Evolutionary conservation across 2,888 invertebrate genomes (phyloP), one percentile per base, ranked within the genome.

Genomic region (Mesorhabditis belari): DNA sequence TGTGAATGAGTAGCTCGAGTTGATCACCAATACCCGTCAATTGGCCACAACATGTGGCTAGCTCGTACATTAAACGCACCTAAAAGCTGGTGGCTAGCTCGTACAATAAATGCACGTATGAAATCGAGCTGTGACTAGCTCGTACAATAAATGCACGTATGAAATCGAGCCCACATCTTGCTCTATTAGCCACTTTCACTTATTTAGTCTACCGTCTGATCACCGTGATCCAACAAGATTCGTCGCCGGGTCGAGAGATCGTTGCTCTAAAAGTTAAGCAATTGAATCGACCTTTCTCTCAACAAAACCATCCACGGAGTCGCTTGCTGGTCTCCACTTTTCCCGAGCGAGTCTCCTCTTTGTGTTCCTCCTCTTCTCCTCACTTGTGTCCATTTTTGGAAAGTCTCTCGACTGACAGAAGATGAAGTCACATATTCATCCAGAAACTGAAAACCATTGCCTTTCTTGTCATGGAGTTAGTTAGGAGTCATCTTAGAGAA

Each of bases 31-130:
- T 35, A 25, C 70, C 67, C 17, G 68, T 62, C 3, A 77, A 21
- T 55, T 77, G 76, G 0, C 70, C 74, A 61, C 75, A 72, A 50
- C 75, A 75, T 49, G 69, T 60, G 4, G 69, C 70, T 12, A 77
- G 49, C 63, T 77, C 78, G 65, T 65, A 77, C 6, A 77, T 62
- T 44, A 77, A 65, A 24, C 75, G 61, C 9, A 56, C 62, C 68
- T 65, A 65, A 53, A 66, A 35, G 44, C n/a, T 55, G 12, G 44
- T 35, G n/a, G 17, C 61, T 64, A 26, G 58, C 57, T 19, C 63
- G 44, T 9, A 1, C n/a, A 35, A 9, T 53, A 49, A 61, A 66
- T 3, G 57, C 55, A 19, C 63, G 49, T 12, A 21, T 50, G 21
- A 23, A 6, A 50, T 21, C 21, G 51, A 21, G 51, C 12, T 35